phyloP scores from a whole-genome alignment of 2,113 vertebrate genomes.

The Hippocampus comes region DNA sequence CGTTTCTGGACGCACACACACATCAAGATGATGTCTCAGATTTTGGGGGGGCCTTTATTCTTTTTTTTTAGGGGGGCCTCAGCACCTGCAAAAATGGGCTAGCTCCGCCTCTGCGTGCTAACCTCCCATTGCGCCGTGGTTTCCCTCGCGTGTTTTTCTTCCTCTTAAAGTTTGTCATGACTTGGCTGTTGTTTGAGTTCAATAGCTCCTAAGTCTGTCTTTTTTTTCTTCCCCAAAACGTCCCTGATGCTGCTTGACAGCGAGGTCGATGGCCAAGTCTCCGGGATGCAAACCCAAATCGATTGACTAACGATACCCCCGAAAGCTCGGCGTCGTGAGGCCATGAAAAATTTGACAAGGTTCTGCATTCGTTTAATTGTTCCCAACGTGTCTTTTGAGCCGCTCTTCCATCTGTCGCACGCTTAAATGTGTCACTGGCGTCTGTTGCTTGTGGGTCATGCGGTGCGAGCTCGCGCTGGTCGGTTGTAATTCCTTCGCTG shows the following conservation, averaged over 20 bases:
- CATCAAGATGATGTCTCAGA: no score
- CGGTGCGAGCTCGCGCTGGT: conserved; percentile 12
- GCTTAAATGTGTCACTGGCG: background rate
- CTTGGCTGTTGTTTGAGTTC: background rate
- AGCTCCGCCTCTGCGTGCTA: no score
- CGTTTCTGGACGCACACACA: no score
- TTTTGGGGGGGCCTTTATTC: no score
- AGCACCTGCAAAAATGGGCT: no score
- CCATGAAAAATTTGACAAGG: background rate
- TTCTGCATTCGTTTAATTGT: background rate
- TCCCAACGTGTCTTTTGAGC: background rate
- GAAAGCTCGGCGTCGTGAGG: background rate
- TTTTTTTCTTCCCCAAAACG: background rate
- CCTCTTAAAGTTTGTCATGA: background rate
- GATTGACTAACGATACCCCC: background rate
- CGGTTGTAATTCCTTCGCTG: conserved; percentile 39
- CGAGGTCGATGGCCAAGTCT: background rate
- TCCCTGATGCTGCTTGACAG: background rate
- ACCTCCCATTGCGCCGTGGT: no score
- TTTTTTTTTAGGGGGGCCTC: no score
- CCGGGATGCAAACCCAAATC: background rate
- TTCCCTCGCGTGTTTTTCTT: background rate
- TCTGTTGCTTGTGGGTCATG: conserved; percentile 12
- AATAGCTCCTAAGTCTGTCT: background rate
- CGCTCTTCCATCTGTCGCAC: background rate